Conservation (phyloP, 2,797 vertebrate species). For the Bucorvus abyssinicus region DNA sequence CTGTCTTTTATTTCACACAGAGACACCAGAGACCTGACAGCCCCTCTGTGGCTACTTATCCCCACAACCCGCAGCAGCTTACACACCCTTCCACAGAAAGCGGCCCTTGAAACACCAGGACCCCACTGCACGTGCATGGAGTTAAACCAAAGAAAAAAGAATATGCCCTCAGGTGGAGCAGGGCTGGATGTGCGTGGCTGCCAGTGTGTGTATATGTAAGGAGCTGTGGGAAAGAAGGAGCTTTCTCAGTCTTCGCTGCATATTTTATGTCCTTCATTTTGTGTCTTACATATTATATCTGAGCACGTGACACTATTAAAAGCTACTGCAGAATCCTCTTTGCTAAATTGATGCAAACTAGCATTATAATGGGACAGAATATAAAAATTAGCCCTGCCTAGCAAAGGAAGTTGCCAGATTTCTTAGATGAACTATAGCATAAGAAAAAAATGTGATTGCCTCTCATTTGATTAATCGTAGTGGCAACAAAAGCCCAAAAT, state of each 20-base stretch:
- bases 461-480: conserved; percentile 56
- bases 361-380: neutral
- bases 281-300: neutral
- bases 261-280: neutral
- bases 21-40: neutral
- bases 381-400: neutral
- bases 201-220: neutral
- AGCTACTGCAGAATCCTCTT: neutral
- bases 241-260: neutral
- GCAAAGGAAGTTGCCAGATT: neutral
- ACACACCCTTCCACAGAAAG: neutral
- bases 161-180: accelerated
- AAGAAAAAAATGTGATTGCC: neutral
- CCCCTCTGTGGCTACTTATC: neutral
- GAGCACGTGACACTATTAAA: neutral
- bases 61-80: neutral
- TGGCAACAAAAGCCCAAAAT: conserved; percentile 39
- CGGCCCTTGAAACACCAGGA: neutral
- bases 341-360: neutral
- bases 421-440: neutral
- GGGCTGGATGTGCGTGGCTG: neutral
- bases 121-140: accelerated
- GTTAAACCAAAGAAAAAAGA: neutral
- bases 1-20: neutral
- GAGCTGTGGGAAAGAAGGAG: neutral